These are phyloP conservation scores for Dryobota labecula DNA, from an alignment of 2,888 invertebrate species.

Conservation along the genomic window DNA sequence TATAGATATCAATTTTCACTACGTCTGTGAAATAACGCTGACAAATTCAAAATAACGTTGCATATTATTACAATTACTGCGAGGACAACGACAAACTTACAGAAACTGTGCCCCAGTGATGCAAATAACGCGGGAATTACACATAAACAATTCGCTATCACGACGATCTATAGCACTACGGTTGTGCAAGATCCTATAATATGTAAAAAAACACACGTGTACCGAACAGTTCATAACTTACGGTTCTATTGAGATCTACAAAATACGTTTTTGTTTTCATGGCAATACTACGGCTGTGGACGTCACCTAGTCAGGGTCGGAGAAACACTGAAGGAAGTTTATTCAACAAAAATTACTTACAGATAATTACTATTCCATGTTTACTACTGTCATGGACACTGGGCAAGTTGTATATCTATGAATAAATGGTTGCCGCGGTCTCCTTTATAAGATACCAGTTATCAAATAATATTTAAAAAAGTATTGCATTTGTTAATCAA, in stretches of 20 bases:
- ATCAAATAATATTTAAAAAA: not conserved
- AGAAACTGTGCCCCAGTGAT: slow-evolving; percentile 49
- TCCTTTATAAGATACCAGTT: not conserved
- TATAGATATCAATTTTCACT: not conserved
- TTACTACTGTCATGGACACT: slow-evolving; percentile 1
- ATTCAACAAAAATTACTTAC: slow-evolving; percentile 26
- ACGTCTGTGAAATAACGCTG: not conserved
- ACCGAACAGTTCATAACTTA: slow-evolving; percentile 79
- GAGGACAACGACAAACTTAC: slow-evolving; percentile 12
- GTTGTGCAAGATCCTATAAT: slow-evolving; percentile 63
- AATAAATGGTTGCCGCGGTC: slow-evolving; percentile 15
- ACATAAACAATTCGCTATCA: slow-evolving; percentile 72
- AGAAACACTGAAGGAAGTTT: slow-evolving; percentile 1
- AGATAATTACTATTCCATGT: slow-evolving; percentile 11
- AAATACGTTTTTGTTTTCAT: slow-evolving; percentile 78
- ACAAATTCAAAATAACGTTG: slow-evolving; percentile 3
- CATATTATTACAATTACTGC: not conserved
- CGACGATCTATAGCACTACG: slow-evolving; percentile 50
- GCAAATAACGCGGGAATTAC: slow-evolving; percentile 32
- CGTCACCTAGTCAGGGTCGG: slow-evolving; percentile 29
- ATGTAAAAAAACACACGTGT: slow-evolving; percentile 59
- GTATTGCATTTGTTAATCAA: slow-evolving; percentile 1
- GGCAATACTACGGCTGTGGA: slow-evolving; percentile 73
- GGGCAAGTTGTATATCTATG: slow-evolving; percentile 11
- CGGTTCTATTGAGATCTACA: slow-evolving; percentile 86